These are phyloP conservation scores for Delichon dasypus DNA, from an alignment of 2,797 vertebrate genomes.

Conservation along the genomic window DNA sequence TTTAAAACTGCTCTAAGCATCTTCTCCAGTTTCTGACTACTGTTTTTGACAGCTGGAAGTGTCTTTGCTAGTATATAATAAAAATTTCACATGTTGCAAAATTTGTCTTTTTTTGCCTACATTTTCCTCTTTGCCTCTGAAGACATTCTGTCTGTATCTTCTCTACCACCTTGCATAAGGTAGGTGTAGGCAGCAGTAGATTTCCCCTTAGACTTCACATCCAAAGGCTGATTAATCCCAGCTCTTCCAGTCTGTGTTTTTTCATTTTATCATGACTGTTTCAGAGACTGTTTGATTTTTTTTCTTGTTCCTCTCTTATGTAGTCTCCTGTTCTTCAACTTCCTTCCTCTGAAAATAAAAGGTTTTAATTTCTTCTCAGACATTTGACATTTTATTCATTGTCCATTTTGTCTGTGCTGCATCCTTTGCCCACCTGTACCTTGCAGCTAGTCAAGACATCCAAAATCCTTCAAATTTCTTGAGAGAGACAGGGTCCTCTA, in stretches of 20 bases:
- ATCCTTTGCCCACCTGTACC: neutral
- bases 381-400: neutral
- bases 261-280: neutral
- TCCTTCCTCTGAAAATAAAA: neutral
- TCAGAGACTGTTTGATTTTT: neutral
- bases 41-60: neutral
- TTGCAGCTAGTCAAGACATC: neutral
- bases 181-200: neutral
- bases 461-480: neutral
- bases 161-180: neutral
- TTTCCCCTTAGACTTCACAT: neutral
- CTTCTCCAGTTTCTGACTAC: neutral
- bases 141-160: neutral
- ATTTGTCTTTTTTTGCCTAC: neutral
- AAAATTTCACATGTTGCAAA: neutral
- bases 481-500: neutral
- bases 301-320: neutral
- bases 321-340: neutral
- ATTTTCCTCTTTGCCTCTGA: neutral
- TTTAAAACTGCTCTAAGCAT: neutral
- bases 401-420: neutral
- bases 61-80: neutral
- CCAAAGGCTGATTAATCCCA: neutral
- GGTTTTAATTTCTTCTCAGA: neutral
- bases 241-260: neutral